A percentile compares a stretch with the other conserved stretches of the same genome.
phyloP scores from a whole-genome alignment of 2,113 vertebrate species.

The Polypterus senegalus region DNA sequence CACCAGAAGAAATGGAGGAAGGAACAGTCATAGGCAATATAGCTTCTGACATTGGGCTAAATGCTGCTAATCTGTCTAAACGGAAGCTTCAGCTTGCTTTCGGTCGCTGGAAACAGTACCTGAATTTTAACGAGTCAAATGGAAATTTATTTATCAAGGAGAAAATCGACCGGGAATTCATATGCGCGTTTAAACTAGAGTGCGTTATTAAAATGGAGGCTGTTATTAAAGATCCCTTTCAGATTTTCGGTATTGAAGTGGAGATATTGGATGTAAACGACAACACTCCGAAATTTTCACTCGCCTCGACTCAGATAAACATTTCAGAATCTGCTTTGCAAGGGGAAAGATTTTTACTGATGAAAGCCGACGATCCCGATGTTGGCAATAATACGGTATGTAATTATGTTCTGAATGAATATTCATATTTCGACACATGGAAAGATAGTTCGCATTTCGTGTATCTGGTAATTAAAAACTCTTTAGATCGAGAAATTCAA shows the following conservation, averaged over 20 bases:
- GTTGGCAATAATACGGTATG: not conserved
- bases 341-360: not conserved
- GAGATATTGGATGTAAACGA: conserved; percentile 25
- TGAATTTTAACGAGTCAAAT: not conserved
- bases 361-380: not conserved
- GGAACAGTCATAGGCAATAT: conserved; percentile 1
- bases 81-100: not conserved
- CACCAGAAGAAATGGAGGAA: not conserved
- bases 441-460: not conserved
- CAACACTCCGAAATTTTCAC: conserved; percentile 19
- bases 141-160: not conserved
- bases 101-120: not conserved
- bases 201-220: not conserved
- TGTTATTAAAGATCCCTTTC: not conserved
- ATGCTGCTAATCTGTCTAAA: not conserved
- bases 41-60: not conserved
- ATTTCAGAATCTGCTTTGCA: not conserved
- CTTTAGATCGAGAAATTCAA: conserved; percentile 39
- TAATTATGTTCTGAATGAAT: not conserved
- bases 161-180: not conserved
- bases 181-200: not conserved
- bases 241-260: conserved; percentile 4
- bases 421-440: not conserved
- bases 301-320: not conserved
- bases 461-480: conserved; percentile 1